Base-by-base conservation (phyloP, 2,113 vertebrate species). In the Lepidothrix coronata region DNA sequence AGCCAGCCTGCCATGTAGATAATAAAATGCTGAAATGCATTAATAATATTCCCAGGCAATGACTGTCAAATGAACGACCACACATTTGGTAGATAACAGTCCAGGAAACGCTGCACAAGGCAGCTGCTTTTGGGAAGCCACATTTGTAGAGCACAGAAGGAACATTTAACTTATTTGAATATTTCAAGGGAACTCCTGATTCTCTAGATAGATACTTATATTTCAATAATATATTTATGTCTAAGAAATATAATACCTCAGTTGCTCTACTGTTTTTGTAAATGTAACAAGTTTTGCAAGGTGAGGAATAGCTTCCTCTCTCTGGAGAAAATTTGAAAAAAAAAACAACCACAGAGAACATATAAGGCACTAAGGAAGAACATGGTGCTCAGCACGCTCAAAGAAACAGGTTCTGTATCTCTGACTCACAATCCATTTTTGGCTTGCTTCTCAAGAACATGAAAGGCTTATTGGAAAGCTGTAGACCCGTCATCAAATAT, bases 41-140 rank as follows among this genome's bases (percentile, higher is more conserved):
- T 90, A 91, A 75, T 67, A 96, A 95, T 61, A 92, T 76, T 83
- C 55, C 51, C 79, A 80, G 25, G 61, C 77, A 74, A 37, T 30
- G 44, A 24, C 71, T 85, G 30, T 71, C 46, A 51, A 82, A 83
- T 33, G 51, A 85, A 44, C 44, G 48, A n/a, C 31, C 59, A 88
- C 88, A 86, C 27, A 37, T 84, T 94, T 46, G 72, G 33, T 12
- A 59, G 82, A 62, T 49, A 77, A 90, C 18, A 33, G 30, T 55
- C 51, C 65, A 80, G 78, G 58, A 76, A 95, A 66, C 33, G 66
- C 6, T 85, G 35, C 74, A 62, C 39, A 79, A 22, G 11, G 25
- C 66, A 95, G 85, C 81, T 96, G 84, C 49, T 89, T 83, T 89
- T 39, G 1, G 0, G n/a, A 89, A 88, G 25, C 68, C 37, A 28